A percentile compares a stretch with the other conserved stretches of the same genome.
Conservation (phyloP, 2,888 invertebrate genomes). For the Drosophila meridionalis region DNA sequence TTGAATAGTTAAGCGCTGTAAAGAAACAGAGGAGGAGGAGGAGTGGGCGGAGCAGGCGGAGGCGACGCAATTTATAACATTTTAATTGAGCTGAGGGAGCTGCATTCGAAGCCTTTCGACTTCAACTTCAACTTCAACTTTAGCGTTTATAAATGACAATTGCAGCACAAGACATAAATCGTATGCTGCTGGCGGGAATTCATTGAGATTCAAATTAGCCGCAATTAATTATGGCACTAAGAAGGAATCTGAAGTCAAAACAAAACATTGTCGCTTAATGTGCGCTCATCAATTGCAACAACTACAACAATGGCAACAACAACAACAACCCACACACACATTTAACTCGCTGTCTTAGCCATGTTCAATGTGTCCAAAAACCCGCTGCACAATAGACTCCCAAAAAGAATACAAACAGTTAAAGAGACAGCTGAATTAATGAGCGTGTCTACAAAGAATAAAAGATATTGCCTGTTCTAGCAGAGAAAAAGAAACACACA, state of each 20-base stretch:
- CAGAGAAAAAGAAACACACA: constrained; percentile 18
- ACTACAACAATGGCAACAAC: constrained; percentile 14
- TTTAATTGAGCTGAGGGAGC: constrained; percentile 40
- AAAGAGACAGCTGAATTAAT: constrained; percentile 55
- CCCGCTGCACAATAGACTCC: constrained; percentile 49
- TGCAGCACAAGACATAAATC: constrained; percentile 37
- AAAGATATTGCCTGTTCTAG: constrained; percentile 47
- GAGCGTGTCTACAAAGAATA: constrained; percentile 43
- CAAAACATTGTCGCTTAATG: constrained; percentile 64
- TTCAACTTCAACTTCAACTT: constrained; percentile 22
- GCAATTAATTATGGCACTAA: constrained; percentile 51
- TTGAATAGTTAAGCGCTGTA: constrained; percentile 30
- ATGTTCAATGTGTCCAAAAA: constrained; percentile 43
- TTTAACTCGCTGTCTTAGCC: constrained; percentile 26
- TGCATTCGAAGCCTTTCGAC: constrained; percentile 42
- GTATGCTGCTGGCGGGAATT: constrained; percentile 9
- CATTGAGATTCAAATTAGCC: constrained; percentile 58
- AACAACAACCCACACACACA: constrained; percentile 30
- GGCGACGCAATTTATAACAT: constrained; percentile 47
- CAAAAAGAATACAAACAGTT: constrained; percentile 12
- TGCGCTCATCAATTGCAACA: constrained; percentile 57
- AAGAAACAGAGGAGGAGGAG: background rate
- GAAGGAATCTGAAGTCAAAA: constrained; percentile 61
- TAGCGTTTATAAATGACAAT: constrained; percentile 50
- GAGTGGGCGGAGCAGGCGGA: background rate